Conservation (phyloP, 2,888 invertebrate genomes). For the Clistopyga incitator region DNA sequence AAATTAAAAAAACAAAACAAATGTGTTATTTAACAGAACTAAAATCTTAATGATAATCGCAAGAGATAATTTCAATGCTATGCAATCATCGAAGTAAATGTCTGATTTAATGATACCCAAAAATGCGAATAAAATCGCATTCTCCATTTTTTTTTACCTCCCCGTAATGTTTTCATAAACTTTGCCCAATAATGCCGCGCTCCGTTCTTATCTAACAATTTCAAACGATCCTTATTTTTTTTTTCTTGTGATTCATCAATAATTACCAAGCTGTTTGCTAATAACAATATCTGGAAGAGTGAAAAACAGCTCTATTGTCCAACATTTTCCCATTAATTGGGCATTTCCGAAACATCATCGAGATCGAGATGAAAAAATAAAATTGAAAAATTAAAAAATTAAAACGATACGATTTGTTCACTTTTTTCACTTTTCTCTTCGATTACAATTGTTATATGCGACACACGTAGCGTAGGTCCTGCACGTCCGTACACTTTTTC, state of each 20-base stretch:
- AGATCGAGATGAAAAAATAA: constrained; percentile 40
- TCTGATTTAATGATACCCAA: background rate
- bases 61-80: no score
- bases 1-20: no score
- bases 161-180: background rate
- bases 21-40: no score
- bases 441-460: constrained; percentile 17
- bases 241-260: constrained; percentile 22
- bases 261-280: constrained; percentile 27
- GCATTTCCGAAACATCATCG: constrained; percentile 33
- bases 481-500: background rate
- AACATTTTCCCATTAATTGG: constrained; percentile 50
- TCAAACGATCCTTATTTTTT: constrained; percentile 3
- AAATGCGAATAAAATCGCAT: background rate
- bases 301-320: constrained; percentile 38
- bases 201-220: constrained; percentile 17
- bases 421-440: constrained; percentile 2
- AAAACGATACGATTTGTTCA: constrained; percentile 9
- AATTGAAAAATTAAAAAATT: constrained; percentile 65
- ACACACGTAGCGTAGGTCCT: constrained; percentile 24
- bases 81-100: background rate
- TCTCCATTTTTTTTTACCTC: background rate
- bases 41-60: no score
- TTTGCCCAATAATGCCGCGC: constrained; percentile 11
- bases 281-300: constrained; percentile 34